Evolutionary conservation across 2,797 vertebrate species (phyloP).

Genomic region (Lates japonicus): DNA sequence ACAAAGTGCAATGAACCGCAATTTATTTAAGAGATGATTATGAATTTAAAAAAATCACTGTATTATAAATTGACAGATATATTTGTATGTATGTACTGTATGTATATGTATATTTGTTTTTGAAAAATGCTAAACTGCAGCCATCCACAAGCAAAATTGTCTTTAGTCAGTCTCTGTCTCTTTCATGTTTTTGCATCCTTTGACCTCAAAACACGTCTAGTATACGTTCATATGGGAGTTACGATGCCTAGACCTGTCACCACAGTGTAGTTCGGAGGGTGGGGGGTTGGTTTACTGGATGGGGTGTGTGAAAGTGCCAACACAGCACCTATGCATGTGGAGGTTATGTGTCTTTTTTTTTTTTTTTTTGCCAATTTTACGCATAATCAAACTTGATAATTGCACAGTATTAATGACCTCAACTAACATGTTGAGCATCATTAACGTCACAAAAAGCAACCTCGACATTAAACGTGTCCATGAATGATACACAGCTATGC

Average conservation of each 20-base stretch:
- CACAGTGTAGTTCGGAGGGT: constrained; percentile 1
- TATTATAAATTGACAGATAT: constrained; percentile 87
- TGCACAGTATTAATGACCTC: constrained; percentile 86
- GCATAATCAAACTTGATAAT: constrained; percentile 81
- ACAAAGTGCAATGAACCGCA: constrained; percentile 89
- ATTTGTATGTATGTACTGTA: constrained; percentile 84
- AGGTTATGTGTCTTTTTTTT: constrained; percentile 48
- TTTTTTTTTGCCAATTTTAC: constrained; percentile 63
- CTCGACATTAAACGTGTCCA: constrained; percentile 81
- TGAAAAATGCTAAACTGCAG: constrained; percentile 72
- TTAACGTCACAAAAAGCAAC: constrained; percentile 80
- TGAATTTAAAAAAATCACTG: constrained; percentile 78
- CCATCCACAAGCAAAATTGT: constrained; percentile 71
- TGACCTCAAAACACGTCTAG: constrained; percentile 70
- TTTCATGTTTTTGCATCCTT: constrained; percentile 59
- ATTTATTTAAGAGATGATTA: constrained; percentile 91
- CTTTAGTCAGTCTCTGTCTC: constrained; percentile 55
- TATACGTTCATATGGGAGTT: constrained; percentile 44
- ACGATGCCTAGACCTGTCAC: constrained; percentile 48
- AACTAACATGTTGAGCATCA: constrained; percentile 81
- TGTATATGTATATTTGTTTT: constrained; percentile 81
- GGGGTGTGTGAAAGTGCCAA: constrained; percentile 48
- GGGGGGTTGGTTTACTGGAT: not conserved
- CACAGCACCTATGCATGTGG: constrained; percentile 62
- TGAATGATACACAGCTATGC: constrained; percentile 65